Evolutionary conservation across 1,140 invertebrate genomes (phyloP).

Genomic region (Aleiodes sp.): DNA sequence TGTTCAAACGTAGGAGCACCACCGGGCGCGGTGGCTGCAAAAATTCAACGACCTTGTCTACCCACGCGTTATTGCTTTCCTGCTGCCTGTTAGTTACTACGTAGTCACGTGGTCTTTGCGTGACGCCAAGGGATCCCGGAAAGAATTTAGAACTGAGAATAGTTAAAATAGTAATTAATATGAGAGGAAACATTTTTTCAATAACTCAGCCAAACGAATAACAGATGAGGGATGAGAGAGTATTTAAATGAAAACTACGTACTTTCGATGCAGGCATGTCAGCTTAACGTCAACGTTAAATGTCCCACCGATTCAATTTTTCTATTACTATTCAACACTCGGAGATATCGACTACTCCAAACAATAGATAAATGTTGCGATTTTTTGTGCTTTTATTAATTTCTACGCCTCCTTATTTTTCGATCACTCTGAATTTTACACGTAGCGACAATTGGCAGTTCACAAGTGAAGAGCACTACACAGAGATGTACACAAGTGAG

Average conservation of each 20-base stretch:
- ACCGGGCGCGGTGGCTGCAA: conserved; percentile 12
- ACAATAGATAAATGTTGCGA: too few species aligned
- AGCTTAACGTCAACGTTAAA: background rate
- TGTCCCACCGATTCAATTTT: background rate
- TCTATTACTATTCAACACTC: background rate
- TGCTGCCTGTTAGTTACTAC: too few species aligned
- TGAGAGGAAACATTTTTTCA: too few species aligned
- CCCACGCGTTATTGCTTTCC: conserved; percentile 13
- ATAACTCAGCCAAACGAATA: background rate
- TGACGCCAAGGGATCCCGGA: background rate
- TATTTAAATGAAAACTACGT: background rate
- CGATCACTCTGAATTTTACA: too few species aligned
- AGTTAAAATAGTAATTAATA: too few species aligned
- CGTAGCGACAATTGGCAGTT: too few species aligned
- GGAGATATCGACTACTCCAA: background rate
- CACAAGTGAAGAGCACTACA: background rate
- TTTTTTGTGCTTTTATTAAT: too few species aligned
- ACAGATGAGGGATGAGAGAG: background rate
- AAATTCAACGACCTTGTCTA: conserved; percentile 19
- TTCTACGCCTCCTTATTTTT: too few species aligned
- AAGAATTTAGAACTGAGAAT: background rate
- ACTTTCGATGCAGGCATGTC: conserved; percentile 32
- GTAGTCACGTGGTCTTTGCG: conserved; percentile 7
- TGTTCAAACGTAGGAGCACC: too few species aligned
- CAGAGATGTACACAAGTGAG: background rate